Conservation (phyloP, 2,888 invertebrate genomes). For the Gibbula magus region DNA sequence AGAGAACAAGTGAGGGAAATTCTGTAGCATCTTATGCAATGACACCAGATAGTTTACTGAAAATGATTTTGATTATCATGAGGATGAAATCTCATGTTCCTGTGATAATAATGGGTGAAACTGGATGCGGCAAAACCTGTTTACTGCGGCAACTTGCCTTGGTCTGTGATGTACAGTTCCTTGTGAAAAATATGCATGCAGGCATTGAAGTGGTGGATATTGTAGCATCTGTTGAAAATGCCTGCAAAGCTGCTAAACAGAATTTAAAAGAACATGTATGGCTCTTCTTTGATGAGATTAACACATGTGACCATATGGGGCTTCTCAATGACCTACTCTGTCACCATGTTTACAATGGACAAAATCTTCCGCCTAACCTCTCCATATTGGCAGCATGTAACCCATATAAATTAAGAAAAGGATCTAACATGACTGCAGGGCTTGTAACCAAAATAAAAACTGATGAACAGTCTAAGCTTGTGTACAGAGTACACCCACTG, state of each 20-base stretch:
- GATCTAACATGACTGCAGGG: conserved; percentile 22
- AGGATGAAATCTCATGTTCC: conserved; percentile 25
- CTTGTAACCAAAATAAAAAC: conserved; percentile 22
- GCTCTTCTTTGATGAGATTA: conserved; percentile 36
- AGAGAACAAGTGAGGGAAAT: neutral
- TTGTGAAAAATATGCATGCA: conserved; percentile 24
- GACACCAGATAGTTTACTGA: conserved; percentile 30
- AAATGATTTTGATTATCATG: conserved; percentile 27
- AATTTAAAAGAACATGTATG: neutral
- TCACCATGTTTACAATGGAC: conserved; percentile 12
- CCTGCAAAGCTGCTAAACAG: neutral
- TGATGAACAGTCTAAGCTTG: conserved; percentile 27
- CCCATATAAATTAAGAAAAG: conserved; percentile 25
- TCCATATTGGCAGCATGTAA: conserved; percentile 27
- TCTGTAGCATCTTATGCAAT: conserved; percentile 20
- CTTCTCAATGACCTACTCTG: conserved; percentile 29
- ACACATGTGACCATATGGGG: conserved; percentile 33
- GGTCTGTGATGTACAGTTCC: neutral
- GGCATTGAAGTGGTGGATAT: conserved; percentile 13
- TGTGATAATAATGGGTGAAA: conserved; percentile 35
- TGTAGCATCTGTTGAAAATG: neutral
- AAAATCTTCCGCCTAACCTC: conserved; percentile 26
- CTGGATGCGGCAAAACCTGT: conserved; percentile 36
- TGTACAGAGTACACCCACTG: conserved; percentile 34
- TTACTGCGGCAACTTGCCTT: conserved; percentile 26